A percentile compares a stretch with the other conserved stretches of the same genome.
Conservation (phyloP, 1,140 invertebrate genomes). For the Paracyclopina nana region DNA sequence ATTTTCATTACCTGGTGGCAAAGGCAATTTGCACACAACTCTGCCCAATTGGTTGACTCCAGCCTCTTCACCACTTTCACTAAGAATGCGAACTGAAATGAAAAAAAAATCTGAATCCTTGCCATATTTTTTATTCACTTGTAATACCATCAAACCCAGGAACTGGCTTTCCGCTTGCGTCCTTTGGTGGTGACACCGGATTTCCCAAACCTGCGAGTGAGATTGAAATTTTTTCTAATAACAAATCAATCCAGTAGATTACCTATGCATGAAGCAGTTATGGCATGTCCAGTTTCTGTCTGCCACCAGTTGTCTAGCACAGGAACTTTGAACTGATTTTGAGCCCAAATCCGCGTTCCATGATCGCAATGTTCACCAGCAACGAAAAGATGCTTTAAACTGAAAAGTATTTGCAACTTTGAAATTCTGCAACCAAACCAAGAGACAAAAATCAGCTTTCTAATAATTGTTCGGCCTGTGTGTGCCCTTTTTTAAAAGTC, state of each 20-base stretch:
- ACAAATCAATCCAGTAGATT: no score
- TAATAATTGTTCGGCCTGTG: no score
- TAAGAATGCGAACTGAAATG: constrained; percentile 44
- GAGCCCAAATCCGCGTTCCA: constrained; percentile 68
- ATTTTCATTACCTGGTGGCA: no score
- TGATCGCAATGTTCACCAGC: constrained; percentile 85
- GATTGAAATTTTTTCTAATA: no score
- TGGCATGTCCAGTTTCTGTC: constrained; percentile 74
- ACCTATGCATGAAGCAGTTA: constrained; percentile 58
- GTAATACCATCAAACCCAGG: constrained; percentile 65
- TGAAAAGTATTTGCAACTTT: no score
- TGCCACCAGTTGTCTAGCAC: constrained; percentile 92
- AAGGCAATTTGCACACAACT: constrained; percentile 59
- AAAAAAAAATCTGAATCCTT: constrained; percentile 14
- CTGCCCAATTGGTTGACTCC: constrained; percentile 48
- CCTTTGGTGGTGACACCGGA: constrained; percentile 36
- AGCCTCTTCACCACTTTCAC: constrained; percentile 44
- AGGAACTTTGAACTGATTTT: constrained; percentile 54
- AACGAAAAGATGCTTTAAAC: constrained; percentile 56
- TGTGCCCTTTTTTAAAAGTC: no score
- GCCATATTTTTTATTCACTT: no score
- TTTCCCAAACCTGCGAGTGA: constrained; percentile 55
- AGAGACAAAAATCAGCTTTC: no score
- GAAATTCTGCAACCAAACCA: no score
- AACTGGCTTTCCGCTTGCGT: constrained; percentile 48